phyloP scores from a whole-genome alignment of 2,797 vertebrate species.

The Trachops cirrhosus region DNA sequence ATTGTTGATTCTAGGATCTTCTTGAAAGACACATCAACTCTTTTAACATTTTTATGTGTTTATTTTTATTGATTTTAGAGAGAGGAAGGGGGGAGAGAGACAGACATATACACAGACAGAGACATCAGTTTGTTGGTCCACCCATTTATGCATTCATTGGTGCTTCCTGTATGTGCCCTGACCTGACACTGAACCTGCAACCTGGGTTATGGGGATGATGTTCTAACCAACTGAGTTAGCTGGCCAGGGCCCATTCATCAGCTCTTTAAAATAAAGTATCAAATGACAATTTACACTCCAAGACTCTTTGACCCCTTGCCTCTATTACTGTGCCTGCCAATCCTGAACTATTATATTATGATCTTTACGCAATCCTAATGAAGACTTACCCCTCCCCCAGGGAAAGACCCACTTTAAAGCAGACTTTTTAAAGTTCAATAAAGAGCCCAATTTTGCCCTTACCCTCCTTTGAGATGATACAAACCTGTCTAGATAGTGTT shows the following conservation, averaged over 20 bases:
- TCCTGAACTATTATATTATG: background rate
- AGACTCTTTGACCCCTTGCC: background rate
- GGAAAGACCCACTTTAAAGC: background rate
- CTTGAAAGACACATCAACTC: background rate
- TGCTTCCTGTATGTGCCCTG: background rate
- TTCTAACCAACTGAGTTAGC: no score
- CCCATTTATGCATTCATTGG: background rate
- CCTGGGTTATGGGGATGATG: no score
- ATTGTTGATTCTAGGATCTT: background rate
- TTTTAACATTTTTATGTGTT: background rate
- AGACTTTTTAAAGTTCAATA: background rate
- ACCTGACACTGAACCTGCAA: no score
- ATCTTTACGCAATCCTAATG: background rate
- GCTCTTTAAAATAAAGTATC: slow-evolving; percentile 2
- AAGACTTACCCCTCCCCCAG: background rate
- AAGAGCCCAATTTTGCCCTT: background rate
- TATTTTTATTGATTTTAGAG: background rate
- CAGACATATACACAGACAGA: background rate
- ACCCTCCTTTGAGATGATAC: background rate
- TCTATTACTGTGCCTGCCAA: background rate
- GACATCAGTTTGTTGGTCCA: background rate
- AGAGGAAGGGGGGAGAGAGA: no score
- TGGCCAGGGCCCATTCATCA: no score
- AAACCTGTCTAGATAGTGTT: background rate
- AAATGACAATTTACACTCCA: background rate